A percentile compares a stretch with the other conserved stretches of the same genome.
These are phyloP conservation scores for Anthoscopus minutus DNA, from an alignment of 2,113 vertebrate genomes.

Conservation along the genomic window DNA sequence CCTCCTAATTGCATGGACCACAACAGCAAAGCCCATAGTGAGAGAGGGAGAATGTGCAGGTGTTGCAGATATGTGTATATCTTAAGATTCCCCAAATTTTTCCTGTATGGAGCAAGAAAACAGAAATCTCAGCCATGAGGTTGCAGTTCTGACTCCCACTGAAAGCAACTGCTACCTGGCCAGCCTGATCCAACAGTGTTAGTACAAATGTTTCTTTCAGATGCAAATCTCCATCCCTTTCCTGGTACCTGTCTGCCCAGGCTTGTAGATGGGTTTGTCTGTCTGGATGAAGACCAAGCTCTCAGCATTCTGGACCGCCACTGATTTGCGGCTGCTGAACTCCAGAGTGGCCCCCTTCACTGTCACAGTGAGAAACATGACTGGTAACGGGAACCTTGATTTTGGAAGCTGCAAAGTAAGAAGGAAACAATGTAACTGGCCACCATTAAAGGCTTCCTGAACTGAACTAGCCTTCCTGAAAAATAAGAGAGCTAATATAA, in stretches of 20 bases:
- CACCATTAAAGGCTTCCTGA: background rate
- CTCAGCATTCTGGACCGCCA: slow-evolving; percentile 45
- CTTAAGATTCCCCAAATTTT: background rate
- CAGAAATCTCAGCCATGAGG: background rate
- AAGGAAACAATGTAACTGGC: background rate
- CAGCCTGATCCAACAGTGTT: background rate
- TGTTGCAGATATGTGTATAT: background rate
- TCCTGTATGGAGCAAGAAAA: background rate
- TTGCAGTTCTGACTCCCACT: background rate
- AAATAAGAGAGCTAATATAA: background rate
- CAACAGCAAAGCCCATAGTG: background rate
- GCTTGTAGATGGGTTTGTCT: slow-evolving; percentile 76
- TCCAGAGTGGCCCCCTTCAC: slow-evolving; percentile 61
- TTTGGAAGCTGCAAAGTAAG: slow-evolving; percentile 52
- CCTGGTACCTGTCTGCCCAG: slow-evolving; percentile 62
- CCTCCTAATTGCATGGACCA: background rate
- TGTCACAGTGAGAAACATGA: slow-evolving; percentile 20
- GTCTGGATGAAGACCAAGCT: slow-evolving; percentile 72
- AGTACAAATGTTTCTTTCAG: background rate
- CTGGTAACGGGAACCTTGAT: background rate
- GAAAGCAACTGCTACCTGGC: background rate
- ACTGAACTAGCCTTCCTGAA: background rate
- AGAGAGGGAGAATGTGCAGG: background rate
- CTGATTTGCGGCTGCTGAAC: slow-evolving; percentile 36
- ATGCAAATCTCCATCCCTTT: background rate